Conservation (phyloP, 2,113 vertebrate genomes). For the Phrynosoma blainvillii region DNA sequence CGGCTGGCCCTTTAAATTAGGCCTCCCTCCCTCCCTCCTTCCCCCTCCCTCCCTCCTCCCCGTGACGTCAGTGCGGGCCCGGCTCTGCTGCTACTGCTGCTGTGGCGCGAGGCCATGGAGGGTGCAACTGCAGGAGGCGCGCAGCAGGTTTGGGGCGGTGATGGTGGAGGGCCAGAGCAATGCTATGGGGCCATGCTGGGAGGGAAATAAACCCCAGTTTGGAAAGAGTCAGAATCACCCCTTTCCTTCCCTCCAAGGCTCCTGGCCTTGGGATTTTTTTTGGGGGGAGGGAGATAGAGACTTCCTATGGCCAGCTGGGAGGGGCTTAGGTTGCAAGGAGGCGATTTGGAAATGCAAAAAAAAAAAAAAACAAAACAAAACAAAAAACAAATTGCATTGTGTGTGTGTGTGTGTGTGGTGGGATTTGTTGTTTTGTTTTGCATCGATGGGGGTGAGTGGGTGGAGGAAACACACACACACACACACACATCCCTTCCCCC, state of each 20-base stretch:
- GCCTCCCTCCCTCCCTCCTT: neutral
- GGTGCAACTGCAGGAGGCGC: conserved; percentile 7
- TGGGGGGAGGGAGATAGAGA: no score
- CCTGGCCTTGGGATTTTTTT: neutral
- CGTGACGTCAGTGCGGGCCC: conserved; percentile 41
- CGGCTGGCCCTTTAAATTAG: conserved; percentile 18
- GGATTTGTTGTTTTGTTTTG: neutral
- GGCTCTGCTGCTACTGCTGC: conserved; percentile 18
- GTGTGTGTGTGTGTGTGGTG: no score
- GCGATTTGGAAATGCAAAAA: neutral
- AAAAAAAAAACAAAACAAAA: no score
- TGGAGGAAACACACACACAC: no score
- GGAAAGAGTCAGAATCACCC: neutral
- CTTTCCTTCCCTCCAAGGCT: neutral
- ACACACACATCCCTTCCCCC: no score
- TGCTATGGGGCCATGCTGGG: neutral
- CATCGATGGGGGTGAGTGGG: no score
- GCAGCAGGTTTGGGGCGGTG: neutral
- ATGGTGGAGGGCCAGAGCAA: neutral
- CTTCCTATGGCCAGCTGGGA: neutral
- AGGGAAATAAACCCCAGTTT: neutral
- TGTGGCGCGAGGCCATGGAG: conserved; percentile 30
- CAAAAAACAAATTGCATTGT: neutral
- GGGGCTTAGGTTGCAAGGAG: neutral
- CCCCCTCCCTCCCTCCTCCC: neutral